These are phyloP conservation scores for Latheticus oryzae DNA, from an alignment of 2,888 invertebrate species.

Conservation along the genomic window DNA sequence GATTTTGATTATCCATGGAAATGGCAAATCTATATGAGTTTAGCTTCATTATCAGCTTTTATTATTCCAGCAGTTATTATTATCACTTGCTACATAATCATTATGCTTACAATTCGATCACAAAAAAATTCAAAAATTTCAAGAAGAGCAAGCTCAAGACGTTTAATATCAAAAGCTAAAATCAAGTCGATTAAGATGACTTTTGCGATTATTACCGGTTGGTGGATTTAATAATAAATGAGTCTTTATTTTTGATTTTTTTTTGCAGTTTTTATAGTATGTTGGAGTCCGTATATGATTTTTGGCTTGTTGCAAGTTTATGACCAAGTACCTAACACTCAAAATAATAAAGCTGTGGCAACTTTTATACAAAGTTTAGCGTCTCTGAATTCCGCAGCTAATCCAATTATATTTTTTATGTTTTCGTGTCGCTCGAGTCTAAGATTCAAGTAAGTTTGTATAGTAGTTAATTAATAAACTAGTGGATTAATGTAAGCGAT, in stretches of 20 bases:
- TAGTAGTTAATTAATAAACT: too few relatives aligned
- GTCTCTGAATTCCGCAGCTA: slow-evolving; percentile 92
- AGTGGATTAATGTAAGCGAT: too few relatives aligned
- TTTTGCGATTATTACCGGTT: slow-evolving; percentile 81
- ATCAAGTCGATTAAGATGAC: slow-evolving; percentile 97
- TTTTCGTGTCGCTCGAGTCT: slow-evolving; percentile 91
- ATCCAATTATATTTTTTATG: slow-evolving; percentile 93
- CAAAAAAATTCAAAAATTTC: slow-evolving; percentile 73
- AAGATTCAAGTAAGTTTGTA: slow-evolving; percentile 83
- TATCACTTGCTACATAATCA: slow-evolving; percentile 87
- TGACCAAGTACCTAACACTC: slow-evolving; percentile 81
- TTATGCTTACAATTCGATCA: slow-evolving; percentile 90
- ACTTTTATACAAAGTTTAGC: slow-evolving; percentile 93
- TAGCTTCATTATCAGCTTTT: slow-evolving; percentile 83
- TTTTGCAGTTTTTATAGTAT: slow-evolving; percentile 87
- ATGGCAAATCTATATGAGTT: slow-evolving; percentile 89
- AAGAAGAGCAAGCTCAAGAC: slow-evolving; percentile 85
- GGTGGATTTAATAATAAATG: not conserved
- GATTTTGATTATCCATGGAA: slow-evolving; percentile 77
- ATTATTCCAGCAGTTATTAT: slow-evolving; percentile 87
- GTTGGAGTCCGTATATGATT: slow-evolving; percentile 96
- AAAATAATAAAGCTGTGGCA: slow-evolving; percentile 85
- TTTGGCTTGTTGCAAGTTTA: slow-evolving; percentile 93
- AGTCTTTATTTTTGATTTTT: not conserved
- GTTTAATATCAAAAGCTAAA: slow-evolving; percentile 92